Evolutionary conservation across 2,888 invertebrate species (phyloP).

Genomic region (Plagodis pulveraria): DNA sequence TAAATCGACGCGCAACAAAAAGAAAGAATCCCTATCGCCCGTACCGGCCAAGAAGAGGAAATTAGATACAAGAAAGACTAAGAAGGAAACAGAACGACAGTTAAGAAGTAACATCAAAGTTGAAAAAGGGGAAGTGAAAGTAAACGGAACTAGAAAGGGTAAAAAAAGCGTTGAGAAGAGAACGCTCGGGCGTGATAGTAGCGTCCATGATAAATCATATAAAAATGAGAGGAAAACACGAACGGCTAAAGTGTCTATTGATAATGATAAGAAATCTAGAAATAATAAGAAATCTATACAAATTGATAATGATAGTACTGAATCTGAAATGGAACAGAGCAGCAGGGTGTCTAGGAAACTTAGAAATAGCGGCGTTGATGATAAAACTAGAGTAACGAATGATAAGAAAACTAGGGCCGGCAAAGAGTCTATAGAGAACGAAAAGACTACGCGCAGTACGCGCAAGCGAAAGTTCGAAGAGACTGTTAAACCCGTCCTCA

Average conservation of each 20-base stretch:
- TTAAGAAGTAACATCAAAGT: constrained; percentile 48
- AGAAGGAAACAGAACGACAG: constrained; percentile 49
- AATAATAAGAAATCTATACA: neutral
- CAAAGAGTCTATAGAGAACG: constrained; percentile 78
- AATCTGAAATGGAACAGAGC: neutral
- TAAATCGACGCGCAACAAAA: constrained; percentile 58
- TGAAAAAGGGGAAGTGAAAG: constrained; percentile 28
- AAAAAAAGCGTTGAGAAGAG: constrained; percentile 3
- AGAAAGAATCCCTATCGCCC: constrained; percentile 62
- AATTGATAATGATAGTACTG: neutral
- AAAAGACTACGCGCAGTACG: constrained; percentile 62
- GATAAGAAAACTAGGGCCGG: constrained; percentile 45
- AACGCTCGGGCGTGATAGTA: neutral
- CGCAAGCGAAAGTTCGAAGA: constrained; percentile 70
- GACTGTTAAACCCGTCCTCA: constrained; percentile 63
- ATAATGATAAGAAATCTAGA: neutral
- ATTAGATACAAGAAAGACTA: constrained; percentile 53
- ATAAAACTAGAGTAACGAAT: constrained; percentile 48
- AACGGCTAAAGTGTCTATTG: neutral
- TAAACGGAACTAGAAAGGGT: constrained; percentile 33
- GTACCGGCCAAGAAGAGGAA: constrained; percentile 73
- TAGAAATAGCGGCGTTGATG: constrained; percentile 35
- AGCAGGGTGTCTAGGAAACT: constrained; percentile 28
- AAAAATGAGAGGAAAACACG: constrained; percentile 2
- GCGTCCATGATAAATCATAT: neutral